Evolutionary conservation across 1,140 invertebrate species (phyloP).

Genomic region (Goniozus legneri): DNA sequence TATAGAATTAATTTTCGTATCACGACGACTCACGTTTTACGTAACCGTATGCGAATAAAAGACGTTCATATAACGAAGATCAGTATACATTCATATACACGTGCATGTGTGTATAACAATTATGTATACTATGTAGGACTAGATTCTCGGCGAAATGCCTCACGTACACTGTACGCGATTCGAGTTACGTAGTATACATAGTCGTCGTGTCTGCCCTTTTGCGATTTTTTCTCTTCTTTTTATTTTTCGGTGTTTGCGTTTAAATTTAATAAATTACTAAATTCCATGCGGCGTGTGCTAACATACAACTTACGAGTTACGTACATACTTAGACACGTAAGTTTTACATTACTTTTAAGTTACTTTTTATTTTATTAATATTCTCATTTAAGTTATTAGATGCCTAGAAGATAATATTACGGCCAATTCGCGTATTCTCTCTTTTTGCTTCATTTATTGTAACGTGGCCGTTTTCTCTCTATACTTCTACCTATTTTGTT

Average conservation of each 20-base stretch:
- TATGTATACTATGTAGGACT: constrained; percentile 36
- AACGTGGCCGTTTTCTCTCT: not conserved
- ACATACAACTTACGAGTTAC: constrained; percentile 32
- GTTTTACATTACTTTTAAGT: no score
- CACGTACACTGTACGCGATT: no score
- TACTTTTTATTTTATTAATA: no score
- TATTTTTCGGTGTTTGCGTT: constrained; percentile 9
- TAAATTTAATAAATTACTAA: no score
- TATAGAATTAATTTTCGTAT: no score
- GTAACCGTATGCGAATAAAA: no score
- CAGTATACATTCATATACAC: constrained; percentile 25
- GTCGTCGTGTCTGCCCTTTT: not conserved
- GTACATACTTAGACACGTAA: constrained; percentile 33
- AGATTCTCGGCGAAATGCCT: constrained; percentile 34
- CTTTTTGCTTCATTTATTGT: no score
- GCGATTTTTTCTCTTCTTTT: not conserved
- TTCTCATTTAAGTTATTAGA: no score
- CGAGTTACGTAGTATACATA: not conserved
- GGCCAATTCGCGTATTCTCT: no score
- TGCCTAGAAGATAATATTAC: constrained; percentile 1
- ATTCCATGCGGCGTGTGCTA: constrained; percentile 25
- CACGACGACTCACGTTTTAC: no score
- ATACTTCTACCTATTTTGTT: constrained; percentile 2
- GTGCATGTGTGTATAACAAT: constrained; percentile 8
- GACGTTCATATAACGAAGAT: constrained; percentile 22